These are phyloP conservation scores for Shargacucullia verbasci DNA, from an alignment of 2,888 invertebrate genomes.

Conservation along the genomic window DNA sequence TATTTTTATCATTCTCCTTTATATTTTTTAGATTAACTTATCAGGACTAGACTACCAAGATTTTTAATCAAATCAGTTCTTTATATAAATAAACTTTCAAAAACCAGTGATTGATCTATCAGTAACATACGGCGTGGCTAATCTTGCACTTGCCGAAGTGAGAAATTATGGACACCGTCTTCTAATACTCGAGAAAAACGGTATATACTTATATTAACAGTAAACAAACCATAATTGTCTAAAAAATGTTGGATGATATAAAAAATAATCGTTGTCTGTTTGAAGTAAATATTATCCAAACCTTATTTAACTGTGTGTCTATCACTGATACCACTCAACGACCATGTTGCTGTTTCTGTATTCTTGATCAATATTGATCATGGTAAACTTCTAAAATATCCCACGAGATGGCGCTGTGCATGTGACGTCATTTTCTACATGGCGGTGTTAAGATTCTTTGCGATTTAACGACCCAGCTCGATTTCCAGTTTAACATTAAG, in stretches of 20 bases:
- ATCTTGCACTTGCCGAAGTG: slow-evolving; percentile 63
- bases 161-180: slow-evolving; percentile 70
- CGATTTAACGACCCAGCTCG: slow-evolving; percentile 20
- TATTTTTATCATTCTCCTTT: too few relatives aligned
- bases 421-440: slow-evolving; percentile 33
- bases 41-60: too few relatives aligned
- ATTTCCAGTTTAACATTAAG: slow-evolving; percentile 5
- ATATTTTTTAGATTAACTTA: neutral
- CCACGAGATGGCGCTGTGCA: slow-evolving; percentile 31
- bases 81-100: slow-evolving; percentile 74
- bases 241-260: slow-evolving; percentile 28
- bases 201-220: slow-evolving; percentile 63
- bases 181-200: slow-evolving; percentile 68
- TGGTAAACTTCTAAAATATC: neutral
- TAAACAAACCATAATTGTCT: slow-evolving; percentile 31
- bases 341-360: too few relatives aligned
- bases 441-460: slow-evolving; percentile 43
- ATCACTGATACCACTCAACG: too few relatives aligned
- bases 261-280: too few relatives aligned
- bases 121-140: slow-evolving; percentile 75
- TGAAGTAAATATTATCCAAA: too few relatives aligned
- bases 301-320: too few relatives aligned
- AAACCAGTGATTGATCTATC: slow-evolving; percentile 78
- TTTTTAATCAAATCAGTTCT: too few relatives aligned
- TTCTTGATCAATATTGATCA: neutral